phyloP scores from a whole-genome alignment of 2,113 vertebrate species.

The Megaceryle torquata region DNA sequence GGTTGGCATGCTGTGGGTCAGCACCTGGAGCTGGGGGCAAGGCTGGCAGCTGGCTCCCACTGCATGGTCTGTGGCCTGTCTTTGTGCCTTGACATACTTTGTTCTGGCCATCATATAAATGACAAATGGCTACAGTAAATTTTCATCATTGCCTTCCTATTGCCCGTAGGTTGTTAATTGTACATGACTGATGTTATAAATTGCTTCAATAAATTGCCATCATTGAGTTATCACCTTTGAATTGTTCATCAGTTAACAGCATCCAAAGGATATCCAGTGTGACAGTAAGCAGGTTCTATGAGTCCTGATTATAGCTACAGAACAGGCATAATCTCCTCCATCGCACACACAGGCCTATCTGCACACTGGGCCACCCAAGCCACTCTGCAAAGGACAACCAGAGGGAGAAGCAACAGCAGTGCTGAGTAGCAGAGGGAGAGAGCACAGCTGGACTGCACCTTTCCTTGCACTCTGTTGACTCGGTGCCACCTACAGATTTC shows the following conservation, averaged over 20 bases:
- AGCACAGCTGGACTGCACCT: not conserved
- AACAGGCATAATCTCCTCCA: not conserved
- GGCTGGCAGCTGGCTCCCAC: not conserved
- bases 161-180: conserved; percentile 2
- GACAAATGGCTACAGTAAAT: conserved; percentile 13
- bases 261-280: not conserved
- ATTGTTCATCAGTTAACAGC: not conserved
- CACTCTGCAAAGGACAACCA: not conserved
- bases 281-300: not conserved
- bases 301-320: not conserved
- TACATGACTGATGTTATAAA: not conserved
- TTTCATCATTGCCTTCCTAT: not conserved
- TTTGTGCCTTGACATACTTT: not conserved
- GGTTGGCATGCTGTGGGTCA: fast-evolving
- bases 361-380: not conserved
- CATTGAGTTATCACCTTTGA: not conserved
- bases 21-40: not conserved
- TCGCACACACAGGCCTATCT: not conserved
- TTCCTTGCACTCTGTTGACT: not conserved
- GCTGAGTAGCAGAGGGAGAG: not conserved
- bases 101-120: not conserved
- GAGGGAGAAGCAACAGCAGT: not conserved
- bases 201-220: not conserved
- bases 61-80: not conserved
- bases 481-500: not conserved